A percentile compares a stretch with the other conserved stretches of the same genome.
Conservation (phyloP, 2,113 vertebrate species). For the Salvelinus fontinalis region DNA sequence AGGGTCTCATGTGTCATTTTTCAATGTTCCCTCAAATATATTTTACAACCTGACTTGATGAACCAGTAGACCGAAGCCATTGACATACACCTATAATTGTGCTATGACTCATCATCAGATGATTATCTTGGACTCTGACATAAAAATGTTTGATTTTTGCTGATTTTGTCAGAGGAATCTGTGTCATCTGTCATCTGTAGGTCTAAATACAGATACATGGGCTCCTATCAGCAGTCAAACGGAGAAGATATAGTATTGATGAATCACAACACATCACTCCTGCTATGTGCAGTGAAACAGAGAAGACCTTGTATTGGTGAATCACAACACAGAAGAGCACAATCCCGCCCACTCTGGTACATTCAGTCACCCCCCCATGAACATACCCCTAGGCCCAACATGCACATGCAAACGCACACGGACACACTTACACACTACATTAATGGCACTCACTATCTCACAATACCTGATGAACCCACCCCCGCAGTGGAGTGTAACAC, state of each 20-base stretch:
- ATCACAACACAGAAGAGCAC: background rate
- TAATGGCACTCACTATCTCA: background rate
- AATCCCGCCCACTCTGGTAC: conserved; percentile 39
- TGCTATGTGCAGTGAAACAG: background rate
- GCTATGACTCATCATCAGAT: background rate
- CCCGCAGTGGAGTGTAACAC: conserved; percentile 3
- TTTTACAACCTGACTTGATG: background rate
- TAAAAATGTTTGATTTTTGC: background rate
- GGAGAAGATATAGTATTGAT: background rate
- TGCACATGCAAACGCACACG: background rate
- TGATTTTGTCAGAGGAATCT: background rate
- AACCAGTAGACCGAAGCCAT: background rate
- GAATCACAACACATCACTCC: background rate
- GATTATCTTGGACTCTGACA: background rate
- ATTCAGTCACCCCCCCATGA: background rate
- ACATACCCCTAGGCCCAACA: background rate
- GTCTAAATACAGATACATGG: background rate
- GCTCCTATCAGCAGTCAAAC: background rate
- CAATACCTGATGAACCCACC: background rate
- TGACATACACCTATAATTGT: background rate
- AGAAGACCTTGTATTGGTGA: background rate
- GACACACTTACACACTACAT: background rate
- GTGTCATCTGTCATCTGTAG: background rate
- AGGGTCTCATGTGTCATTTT: background rate
- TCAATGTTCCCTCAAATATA: background rate